Conservation (phyloP, 1,140 invertebrate species). For the Cotesia vestalis region DNA sequence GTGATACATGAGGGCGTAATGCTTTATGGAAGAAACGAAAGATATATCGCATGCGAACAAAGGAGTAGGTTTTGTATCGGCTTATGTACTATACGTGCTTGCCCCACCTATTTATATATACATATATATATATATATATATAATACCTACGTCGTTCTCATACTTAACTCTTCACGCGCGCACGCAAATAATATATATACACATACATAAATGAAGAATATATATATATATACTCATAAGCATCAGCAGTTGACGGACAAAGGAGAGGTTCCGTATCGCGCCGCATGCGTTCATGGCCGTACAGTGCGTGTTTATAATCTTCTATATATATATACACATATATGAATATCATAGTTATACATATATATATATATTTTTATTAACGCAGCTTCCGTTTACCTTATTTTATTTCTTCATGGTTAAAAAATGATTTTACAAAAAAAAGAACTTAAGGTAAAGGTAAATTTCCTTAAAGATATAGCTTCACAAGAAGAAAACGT, state of each 20-base stretch:
- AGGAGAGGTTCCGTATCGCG: constrained; percentile 39
- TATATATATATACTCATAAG: too few relatives aligned
- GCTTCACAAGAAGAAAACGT: too few relatives aligned
- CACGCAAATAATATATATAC: constrained; percentile 10
- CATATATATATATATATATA: constrained; percentile 10
- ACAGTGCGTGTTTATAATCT: constrained; percentile 8
- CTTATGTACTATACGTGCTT: constrained; percentile 1
- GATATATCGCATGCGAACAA: constrained; percentile 21
- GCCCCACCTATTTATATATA: constrained; percentile 27
- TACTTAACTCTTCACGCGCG: constrained; percentile 2
- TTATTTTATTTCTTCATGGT: constrained; percentile 5
- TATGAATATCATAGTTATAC: background rate
- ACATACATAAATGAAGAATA: background rate
- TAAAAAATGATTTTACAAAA: background rate
- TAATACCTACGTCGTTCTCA: constrained; percentile 15
- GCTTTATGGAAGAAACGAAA: background rate
- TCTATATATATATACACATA: constrained; percentile 20
- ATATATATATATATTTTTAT: constrained; percentile 28
- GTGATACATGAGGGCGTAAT: background rate
- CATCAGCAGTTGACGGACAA: constrained; percentile 32
- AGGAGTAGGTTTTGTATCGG: constrained; percentile 15
- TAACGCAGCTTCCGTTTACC: constrained; percentile 26
- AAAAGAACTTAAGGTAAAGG: too few relatives aligned
- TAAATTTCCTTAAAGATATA: too few relatives aligned
- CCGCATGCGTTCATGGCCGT: constrained; percentile 35